These are phyloP conservation scores for Labroides dimidiatus DNA, from an alignment of 2,797 vertebrate species.

Conservation along the genomic window DNA sequence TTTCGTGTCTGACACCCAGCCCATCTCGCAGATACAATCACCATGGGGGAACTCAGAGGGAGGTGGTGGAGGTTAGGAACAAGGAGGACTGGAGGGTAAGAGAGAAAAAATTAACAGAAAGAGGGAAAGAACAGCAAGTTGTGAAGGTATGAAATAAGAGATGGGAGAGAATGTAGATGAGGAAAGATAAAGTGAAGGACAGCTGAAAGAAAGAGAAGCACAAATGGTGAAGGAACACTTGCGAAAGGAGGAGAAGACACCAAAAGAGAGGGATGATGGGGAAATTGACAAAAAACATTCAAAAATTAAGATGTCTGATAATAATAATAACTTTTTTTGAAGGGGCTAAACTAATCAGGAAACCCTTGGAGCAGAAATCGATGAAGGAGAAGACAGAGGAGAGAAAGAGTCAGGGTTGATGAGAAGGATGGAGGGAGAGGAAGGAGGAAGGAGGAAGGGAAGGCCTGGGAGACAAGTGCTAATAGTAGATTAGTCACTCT, in stretches of 20 bases:
- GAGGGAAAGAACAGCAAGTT: background rate
- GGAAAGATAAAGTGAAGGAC: background rate
- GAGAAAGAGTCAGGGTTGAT: background rate
- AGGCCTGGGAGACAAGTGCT: constrained; percentile 56
- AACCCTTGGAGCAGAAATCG: constrained; percentile 26
- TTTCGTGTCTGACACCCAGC: constrained; percentile 65
- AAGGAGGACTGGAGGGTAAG: constrained; percentile 12
- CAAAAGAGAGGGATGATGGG: background rate
- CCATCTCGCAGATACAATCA: constrained; percentile 66
- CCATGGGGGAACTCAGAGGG: constrained; percentile 33
- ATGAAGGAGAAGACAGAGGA: constrained; percentile 15
- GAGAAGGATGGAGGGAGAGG: constrained; percentile 1
- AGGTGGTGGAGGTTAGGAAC: constrained; percentile 9
- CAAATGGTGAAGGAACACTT: background rate
- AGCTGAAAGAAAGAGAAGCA: background rate
- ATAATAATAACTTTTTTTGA: background rate
- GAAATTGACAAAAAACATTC: background rate
- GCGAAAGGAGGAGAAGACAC: background rate
- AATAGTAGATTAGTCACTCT: constrained; percentile 70
- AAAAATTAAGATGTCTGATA: constrained; percentile 9
- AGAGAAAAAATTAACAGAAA: background rate
- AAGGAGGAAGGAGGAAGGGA: constrained; percentile 15
- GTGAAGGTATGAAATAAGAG: background rate
- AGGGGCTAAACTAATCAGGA: constrained; percentile 18
- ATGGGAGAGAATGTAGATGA: background rate